phyloP scores from a whole-genome alignment of 2,888 invertebrate genomes.

The Sarcophaga caerulescens region DNA sequence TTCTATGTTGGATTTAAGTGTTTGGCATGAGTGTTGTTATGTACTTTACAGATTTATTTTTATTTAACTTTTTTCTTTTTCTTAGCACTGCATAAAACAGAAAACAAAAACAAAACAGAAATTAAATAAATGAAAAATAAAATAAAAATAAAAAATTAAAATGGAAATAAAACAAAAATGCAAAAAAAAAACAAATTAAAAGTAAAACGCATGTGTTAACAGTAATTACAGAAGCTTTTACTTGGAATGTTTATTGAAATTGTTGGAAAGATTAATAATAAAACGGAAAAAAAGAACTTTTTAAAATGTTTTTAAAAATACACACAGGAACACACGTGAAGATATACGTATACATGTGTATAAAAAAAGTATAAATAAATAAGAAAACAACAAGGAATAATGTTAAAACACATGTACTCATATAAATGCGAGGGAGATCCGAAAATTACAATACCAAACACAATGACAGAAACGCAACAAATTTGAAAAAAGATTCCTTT shows the following conservation, averaged over 20 bases:
- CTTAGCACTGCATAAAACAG: neutral
- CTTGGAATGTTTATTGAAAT: constrained; percentile 68
- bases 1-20: constrained; percentile 15
- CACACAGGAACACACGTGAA: constrained; percentile 5
- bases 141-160: neutral
- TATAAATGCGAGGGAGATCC: neutral
- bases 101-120: constrained; percentile 30
- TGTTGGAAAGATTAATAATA: constrained; percentile 60
- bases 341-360: neutral
- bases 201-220: constrained; percentile 54
- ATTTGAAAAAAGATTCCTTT: too few species aligned
- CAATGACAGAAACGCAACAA: too few species aligned
- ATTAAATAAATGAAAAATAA: constrained; percentile 50
- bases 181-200: constrained; percentile 2
- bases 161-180: too few species aligned
- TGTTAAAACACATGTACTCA: neutral
- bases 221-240: constrained; percentile 55
- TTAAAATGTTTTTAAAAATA: neutral
- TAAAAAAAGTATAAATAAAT: neutral
- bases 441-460: too few species aligned
- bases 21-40: constrained; percentile 37
- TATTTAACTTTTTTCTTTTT: constrained; percentile 41
- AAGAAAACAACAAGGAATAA: neutral
- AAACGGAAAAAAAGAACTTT: constrained; percentile 11
- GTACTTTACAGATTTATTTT: constrained; percentile 54